Conservation (phyloP, 2,888 invertebrate species). For the Drosophila koepferae region DNA sequence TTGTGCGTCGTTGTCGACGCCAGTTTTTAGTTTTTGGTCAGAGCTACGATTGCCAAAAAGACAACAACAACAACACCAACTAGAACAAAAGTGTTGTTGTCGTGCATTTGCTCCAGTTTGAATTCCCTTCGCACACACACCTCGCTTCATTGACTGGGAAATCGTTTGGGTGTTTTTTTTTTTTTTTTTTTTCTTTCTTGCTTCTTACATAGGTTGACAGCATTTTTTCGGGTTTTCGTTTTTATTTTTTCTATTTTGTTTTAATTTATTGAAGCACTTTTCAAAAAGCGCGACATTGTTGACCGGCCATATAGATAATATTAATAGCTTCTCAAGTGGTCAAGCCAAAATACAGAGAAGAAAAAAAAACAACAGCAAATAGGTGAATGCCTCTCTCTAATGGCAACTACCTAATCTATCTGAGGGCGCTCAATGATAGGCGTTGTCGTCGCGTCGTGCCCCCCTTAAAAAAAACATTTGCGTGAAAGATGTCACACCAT, state of each 20-base stretch:
- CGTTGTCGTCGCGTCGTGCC: background rate
- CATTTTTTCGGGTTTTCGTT: constrained; percentile 25
- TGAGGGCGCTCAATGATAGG: constrained; percentile 16
- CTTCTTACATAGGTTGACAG: constrained; percentile 26
- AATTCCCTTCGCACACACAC: constrained; percentile 1
- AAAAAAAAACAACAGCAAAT: background rate
- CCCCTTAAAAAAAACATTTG: constrained; percentile 54
- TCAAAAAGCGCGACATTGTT: constrained; percentile 62
- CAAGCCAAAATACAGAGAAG: constrained; percentile 35
- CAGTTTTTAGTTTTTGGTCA: constrained; percentile 65
- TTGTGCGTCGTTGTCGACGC: constrained; percentile 66
- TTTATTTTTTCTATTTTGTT: constrained; percentile 61
- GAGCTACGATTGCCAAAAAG: constrained; percentile 52
- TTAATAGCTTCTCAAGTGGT: constrained; percentile 74
- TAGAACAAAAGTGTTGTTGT: constrained; percentile 59
- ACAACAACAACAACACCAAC: constrained; percentile 34
- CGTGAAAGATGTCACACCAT: constrained; percentile 81
- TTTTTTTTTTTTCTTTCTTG: background rate
- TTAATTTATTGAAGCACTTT: constrained; percentile 74
- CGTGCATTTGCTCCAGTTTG: constrained; percentile 74
- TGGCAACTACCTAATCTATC: constrained; percentile 7
- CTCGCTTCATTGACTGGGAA: constrained; percentile 22
- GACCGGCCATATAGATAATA: constrained; percentile 72
- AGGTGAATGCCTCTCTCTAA: constrained; percentile 48
- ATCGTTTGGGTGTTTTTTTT: constrained; percentile 1